These are phyloP conservation scores for Yponomeuta malinellus DNA, from an alignment of 2,888 invertebrate species.

Conservation along the genomic window DNA sequence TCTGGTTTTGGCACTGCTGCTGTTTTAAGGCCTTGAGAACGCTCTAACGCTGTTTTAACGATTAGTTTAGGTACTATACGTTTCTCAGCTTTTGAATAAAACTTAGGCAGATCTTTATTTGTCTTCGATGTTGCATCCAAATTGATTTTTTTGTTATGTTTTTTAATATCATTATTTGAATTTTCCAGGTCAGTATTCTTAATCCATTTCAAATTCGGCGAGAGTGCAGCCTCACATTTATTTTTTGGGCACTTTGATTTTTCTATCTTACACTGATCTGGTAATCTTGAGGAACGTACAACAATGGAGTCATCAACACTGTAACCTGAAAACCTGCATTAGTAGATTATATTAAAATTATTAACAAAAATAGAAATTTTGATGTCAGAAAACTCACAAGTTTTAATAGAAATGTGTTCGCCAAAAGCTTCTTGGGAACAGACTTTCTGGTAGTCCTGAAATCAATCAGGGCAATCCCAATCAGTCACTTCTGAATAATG, in stretches of 20 bases:
- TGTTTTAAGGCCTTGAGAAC: neutral
- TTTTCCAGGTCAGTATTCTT: neutral
- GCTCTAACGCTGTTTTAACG: neutral
- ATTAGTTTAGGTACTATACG: neutral
- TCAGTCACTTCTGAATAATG: neutral
- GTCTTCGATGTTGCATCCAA: neutral
- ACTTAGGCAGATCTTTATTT: neutral
- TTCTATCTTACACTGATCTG: neutral
- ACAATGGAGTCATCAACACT: neutral
- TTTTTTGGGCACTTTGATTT: neutral
- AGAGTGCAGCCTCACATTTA: neutral
- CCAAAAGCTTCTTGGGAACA: slow-evolving; percentile 34
- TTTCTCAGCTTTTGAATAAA: neutral
- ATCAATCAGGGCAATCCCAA: neutral
- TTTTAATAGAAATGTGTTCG: slow-evolving; percentile 54
- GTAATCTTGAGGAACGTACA: neutral
- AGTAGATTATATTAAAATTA: neutral
- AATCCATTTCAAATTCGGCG: neutral
- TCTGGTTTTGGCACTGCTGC: neutral
- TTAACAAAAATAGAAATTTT: neutral
- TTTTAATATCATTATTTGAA: neutral
- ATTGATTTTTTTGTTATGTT: neutral
- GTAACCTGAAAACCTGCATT: neutral
- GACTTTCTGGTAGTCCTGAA: slow-evolving; percentile 19
- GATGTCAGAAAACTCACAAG: slow-evolving; percentile 37